Evolutionary conservation across 1,140 invertebrate genomes (phyloP).

Genomic region (Adoxophyes honmai): DNA sequence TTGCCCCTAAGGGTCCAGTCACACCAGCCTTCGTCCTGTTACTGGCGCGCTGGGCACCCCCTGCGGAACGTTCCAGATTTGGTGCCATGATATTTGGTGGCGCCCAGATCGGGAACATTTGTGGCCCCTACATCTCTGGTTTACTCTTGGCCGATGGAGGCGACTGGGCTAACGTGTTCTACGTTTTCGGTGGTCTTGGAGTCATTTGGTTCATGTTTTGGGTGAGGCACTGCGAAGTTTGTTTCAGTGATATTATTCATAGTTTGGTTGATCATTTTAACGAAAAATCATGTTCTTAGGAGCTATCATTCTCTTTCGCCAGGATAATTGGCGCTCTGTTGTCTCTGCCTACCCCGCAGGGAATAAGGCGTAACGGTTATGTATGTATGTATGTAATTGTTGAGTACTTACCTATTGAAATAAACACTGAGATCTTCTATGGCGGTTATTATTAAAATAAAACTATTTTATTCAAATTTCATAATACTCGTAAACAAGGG

Average conservation of each 20-base stretch:
- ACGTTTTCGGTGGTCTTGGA: conserved; percentile 87
- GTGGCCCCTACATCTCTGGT: conserved; percentile 84
- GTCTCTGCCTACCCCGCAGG: too few species aligned
- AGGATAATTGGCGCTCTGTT: too few species aligned
- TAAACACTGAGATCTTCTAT: too few species aligned
- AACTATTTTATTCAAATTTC: too few species aligned
- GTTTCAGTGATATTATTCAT: too few species aligned
- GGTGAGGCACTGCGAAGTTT: conserved; percentile 58
- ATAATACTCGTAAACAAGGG: too few species aligned
- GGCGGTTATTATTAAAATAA: too few species aligned
- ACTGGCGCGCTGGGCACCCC: conserved; percentile 85
- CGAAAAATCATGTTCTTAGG: too few species aligned
- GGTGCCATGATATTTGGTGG: conserved; percentile 86
- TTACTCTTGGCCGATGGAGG: conserved; percentile 79
- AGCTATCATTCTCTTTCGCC: too few species aligned
- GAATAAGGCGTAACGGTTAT: too few species aligned
- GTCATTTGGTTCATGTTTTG: conserved; percentile 85
- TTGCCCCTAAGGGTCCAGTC: conserved; percentile 77
- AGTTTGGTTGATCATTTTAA: not conserved
- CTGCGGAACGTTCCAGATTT: conserved; percentile 83
- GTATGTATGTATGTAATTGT: too few species aligned
- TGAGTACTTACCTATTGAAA: too few species aligned
- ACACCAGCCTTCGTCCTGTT: conserved; percentile 86
- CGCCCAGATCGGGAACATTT: conserved; percentile 84
- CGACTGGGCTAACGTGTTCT: conserved; percentile 88